A percentile compares a stretch with the other conserved stretches of the same genome.
Conservation (phyloP, 1,140 invertebrate genomes). For the Hyphantria cunea region DNA sequence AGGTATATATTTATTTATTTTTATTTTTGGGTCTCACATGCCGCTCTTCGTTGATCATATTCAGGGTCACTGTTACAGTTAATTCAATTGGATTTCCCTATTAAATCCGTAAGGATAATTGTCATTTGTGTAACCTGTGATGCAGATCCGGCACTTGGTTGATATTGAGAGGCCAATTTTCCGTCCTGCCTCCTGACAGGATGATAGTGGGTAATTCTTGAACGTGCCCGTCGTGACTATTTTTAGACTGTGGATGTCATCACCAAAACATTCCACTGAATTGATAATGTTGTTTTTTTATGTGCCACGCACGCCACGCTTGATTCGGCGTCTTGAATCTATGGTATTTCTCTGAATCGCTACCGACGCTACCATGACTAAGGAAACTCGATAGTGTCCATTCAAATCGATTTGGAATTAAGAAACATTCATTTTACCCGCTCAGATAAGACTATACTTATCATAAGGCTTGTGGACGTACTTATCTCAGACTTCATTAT, state of each 20-base stretch:
- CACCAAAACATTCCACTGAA: constrained; percentile 62
- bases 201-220: constrained; percentile 54
- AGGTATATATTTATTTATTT: too few species aligned
- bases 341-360: constrained; percentile 12
- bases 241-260: constrained; percentile 68
- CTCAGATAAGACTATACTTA: too few species aligned
- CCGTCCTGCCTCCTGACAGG: constrained; percentile 53
- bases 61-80: constrained; percentile 1
- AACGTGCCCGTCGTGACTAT: constrained; percentile 56
- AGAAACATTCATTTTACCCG: too few species aligned
- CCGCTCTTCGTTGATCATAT: too few species aligned
- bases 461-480: too few species aligned
- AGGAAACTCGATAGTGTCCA: constrained; percentile 17
- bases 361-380: constrained; percentile 19
- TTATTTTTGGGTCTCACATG: too few species aligned
- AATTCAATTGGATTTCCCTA: constrained; percentile 28
- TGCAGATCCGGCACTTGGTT: constrained; percentile 32
- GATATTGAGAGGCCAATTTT: constrained; percentile 43
- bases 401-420: background rate
- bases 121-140: constrained; percentile 34
- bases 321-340: constrained; percentile 6
- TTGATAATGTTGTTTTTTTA: constrained; percentile 52
- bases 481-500: too few species aligned
- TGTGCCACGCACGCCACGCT: constrained; percentile 23
- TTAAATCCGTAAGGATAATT: constrained; percentile 25